These are phyloP conservation scores for Brachyhypopomus gauderio DNA, from an alignment of 2,113 vertebrate genomes.

Conservation along the genomic window DNA sequence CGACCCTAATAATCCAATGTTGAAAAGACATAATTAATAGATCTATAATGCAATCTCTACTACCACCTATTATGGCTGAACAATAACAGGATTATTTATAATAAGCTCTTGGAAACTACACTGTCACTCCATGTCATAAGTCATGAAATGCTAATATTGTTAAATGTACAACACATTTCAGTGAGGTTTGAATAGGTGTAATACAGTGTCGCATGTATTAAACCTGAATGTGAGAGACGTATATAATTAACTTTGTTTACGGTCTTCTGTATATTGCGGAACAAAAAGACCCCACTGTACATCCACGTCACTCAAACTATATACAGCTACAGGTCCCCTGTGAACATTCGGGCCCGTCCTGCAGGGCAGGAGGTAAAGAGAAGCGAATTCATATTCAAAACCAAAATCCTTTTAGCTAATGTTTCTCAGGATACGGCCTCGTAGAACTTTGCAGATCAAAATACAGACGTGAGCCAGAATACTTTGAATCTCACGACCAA, in stretches of 20 bases:
- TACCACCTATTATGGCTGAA: not conserved
- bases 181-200: too few relatives aligned
- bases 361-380: too few relatives aligned
- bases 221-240: too few relatives aligned
- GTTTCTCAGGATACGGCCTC: not conserved
- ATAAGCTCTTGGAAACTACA: not conserved
- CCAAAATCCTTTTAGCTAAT: slow-evolving; percentile 11
- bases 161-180: too few relatives aligned
- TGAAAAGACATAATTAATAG: not conserved
- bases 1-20: not conserved
- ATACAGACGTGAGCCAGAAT: slow-evolving; percentile 3
- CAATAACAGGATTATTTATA: not conserved
- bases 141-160: too few relatives aligned
- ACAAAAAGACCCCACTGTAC: too few relatives aligned
- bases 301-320: too few relatives aligned
- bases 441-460: slow-evolving; percentile 11
- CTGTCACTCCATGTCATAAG: not conserved
- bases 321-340: too few relatives aligned
- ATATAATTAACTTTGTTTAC: too few relatives aligned
- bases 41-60: not conserved
- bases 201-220: too few relatives aligned
- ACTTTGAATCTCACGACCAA: slow-evolving; percentile 22
- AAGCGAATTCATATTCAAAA: slow-evolving; percentile 22
- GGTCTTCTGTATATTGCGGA: too few relatives aligned
- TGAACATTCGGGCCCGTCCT: too few relatives aligned